A percentile compares a stretch with the other conserved stretches of the same genome.
Conservation (phyloP, 35 echinoderm and acorn worm genomes). For the Holothuria glaberrima region DNA sequence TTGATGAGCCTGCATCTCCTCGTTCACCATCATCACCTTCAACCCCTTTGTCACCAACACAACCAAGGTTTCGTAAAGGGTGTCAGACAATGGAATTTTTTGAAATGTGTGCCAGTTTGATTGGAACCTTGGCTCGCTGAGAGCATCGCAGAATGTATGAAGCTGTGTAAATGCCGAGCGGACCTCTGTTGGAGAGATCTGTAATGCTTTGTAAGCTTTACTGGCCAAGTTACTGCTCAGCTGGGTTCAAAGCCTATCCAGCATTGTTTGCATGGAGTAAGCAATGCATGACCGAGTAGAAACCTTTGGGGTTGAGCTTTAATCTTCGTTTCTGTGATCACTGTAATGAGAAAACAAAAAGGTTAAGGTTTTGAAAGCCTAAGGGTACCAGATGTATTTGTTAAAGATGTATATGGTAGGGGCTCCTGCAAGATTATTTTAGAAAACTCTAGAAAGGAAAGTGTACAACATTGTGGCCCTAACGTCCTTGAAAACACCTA, state of each 20-base stretch:
- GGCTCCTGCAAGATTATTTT: too few species aligned
- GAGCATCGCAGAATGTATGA: background rate
- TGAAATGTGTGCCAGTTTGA: constrained; percentile 98
- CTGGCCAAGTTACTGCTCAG: background rate
- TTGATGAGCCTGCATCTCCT: constrained; percentile 52
- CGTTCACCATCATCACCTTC: constrained; percentile 60
- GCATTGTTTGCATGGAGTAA: background rate
- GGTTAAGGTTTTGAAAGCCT: too few species aligned
- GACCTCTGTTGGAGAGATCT: background rate
- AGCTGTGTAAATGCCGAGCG: background rate
- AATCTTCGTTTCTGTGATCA: too few species aligned
- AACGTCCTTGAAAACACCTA: too few species aligned
- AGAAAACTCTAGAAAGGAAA: too few species aligned
- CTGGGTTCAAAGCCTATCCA: background rate
- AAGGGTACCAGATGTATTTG: too few species aligned
- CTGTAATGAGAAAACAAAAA: too few species aligned
- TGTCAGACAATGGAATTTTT: constrained; percentile 98
- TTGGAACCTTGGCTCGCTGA: constrained; percentile 88
- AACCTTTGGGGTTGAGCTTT: too few species aligned
- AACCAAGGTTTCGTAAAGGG: constrained; percentile 59
- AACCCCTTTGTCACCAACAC: constrained; percentile 45
- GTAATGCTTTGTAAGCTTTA: background rate
- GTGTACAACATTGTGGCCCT: too few species aligned
- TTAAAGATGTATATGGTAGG: too few species aligned
- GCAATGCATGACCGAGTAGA: too few species aligned